phyloP scores from a whole-genome alignment of 2,113 vertebrate species.

The Barnardius zonarius region DNA sequence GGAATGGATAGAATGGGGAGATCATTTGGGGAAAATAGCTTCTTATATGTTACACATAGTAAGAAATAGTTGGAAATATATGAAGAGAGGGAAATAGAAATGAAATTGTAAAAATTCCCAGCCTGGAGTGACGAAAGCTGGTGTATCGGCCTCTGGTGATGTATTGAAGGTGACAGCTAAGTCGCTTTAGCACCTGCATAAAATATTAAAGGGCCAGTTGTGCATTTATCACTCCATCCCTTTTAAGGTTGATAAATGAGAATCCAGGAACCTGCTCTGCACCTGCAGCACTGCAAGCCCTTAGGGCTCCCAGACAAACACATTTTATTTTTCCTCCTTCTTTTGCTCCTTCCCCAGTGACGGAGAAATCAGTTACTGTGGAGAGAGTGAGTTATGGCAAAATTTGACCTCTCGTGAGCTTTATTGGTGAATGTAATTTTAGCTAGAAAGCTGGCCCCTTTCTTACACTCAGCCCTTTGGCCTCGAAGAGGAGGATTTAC shows the following conservation, averaged over 20 bases:
- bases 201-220: conserved; percentile 85
- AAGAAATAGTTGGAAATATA: conserved; percentile 61
- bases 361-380: conserved; percentile 75
- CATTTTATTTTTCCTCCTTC: conserved; percentile 76
- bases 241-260: conserved; percentile 86
- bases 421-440: conserved; percentile 90
- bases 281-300: conserved; percentile 76
- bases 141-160: conserved; percentile 77
- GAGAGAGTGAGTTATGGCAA: conserved; percentile 80
- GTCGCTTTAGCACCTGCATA: conserved; percentile 82
- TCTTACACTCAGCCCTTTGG: conserved; percentile 75
- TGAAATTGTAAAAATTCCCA: conserved; percentile 77
- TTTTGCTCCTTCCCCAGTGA: conserved; percentile 64
- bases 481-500: conserved; percentile 72
- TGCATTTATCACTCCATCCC: conserved; percentile 85
- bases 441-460: conserved; percentile 79
- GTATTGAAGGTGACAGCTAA: conserved; percentile 82
- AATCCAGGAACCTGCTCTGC: conserved; percentile 79
- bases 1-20: background rate
- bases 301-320: conserved; percentile 80
- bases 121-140: conserved; percentile 77
- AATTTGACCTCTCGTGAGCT: conserved; percentile 82
- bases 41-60: conserved; percentile 64
- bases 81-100: conserved; percentile 68
- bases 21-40: conserved; percentile 55